These are phyloP conservation scores for Dioctria rufipes DNA, from an alignment of 2,888 invertebrate genomes.

Conservation along the genomic window DNA sequence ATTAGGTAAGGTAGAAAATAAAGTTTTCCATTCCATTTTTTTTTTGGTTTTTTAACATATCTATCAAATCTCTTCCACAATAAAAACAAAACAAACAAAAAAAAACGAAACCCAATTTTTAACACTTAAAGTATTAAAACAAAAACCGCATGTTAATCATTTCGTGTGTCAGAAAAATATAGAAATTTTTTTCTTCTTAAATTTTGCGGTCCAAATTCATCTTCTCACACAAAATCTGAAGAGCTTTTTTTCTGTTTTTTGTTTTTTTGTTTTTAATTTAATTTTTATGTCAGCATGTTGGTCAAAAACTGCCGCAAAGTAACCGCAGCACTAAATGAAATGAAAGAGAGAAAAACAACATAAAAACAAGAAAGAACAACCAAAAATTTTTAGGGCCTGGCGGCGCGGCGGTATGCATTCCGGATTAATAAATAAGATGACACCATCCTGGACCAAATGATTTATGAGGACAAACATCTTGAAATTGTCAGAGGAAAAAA, in stretches of 20 bases:
- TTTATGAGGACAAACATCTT: constrained; percentile 50
- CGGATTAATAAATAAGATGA: constrained; percentile 49
- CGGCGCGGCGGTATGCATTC: constrained; percentile 33
- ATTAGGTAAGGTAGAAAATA: no score
- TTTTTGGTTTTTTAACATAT: no score
- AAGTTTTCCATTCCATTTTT: no score
- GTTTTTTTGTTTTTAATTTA: background rate
- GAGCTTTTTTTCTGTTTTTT: background rate
- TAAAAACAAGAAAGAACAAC: no score
- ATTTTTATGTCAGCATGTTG: constrained; percentile 29
- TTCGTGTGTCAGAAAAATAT: background rate
- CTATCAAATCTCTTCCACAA: no score
- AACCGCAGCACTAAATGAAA: background rate
- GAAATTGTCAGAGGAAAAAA: constrained; percentile 19
- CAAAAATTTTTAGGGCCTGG: background rate
- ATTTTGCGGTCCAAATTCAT: constrained; percentile 3
- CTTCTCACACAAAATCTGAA: background rate
- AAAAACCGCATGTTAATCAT: constrained; percentile 43
- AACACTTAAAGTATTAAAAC: constrained; percentile 8
- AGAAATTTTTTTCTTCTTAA: background rate
- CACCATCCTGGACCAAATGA: constrained; percentile 41
- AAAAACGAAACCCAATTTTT: background rate
- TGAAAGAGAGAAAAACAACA: background rate
- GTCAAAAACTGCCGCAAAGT: constrained; percentile 15
- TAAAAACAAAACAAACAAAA: no score